A percentile compares a stretch with the other conserved stretches of the same genome.
phyloP scores from a whole-genome alignment of 2,888 invertebrate genomes.

The Drosophila hamatofila region DNA sequence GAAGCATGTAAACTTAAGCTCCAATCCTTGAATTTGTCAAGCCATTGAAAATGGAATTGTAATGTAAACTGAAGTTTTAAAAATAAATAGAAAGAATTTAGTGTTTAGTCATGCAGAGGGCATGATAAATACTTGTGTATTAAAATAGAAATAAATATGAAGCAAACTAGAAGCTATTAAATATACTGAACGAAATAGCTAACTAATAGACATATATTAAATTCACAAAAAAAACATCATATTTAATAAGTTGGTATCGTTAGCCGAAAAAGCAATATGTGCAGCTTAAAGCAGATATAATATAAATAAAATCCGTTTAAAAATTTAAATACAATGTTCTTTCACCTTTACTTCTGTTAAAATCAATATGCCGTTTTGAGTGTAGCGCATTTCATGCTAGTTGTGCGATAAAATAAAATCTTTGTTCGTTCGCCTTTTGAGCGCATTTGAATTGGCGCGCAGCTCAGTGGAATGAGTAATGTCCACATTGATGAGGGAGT shows the following conservation, averaged over 20 bases:
- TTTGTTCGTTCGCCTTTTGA: conserved; percentile 34
- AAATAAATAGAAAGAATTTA: not conserved
- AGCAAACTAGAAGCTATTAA: not conserved
- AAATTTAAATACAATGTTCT: not conserved
- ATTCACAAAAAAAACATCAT: not conserved
- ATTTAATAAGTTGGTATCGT: too few relatives aligned
- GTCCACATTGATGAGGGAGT: conserved; percentile 48
- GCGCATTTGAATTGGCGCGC: conserved; percentile 62
- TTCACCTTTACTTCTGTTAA: too few relatives aligned
- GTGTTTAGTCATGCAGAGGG: not conserved
- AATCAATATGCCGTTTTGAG: conserved; percentile 23
- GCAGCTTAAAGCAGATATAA: too few relatives aligned
- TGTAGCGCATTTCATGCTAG: conserved; percentile 40
- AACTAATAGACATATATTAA: too few relatives aligned
- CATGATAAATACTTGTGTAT: not conserved
- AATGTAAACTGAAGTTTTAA: not conserved
- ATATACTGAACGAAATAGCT: not conserved
- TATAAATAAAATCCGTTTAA: not conserved
- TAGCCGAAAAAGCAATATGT: too few relatives aligned
- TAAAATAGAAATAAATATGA: not conserved
- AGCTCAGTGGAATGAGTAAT: conserved; percentile 66
- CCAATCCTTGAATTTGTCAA: conserved; percentile 1
- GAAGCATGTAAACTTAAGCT: not conserved
- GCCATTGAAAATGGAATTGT: not conserved
- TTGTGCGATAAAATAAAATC: conserved; percentile 29